Base-by-base conservation (phyloP, 1,140 invertebrate genomes). In the Magallana ariakensis region DNA sequence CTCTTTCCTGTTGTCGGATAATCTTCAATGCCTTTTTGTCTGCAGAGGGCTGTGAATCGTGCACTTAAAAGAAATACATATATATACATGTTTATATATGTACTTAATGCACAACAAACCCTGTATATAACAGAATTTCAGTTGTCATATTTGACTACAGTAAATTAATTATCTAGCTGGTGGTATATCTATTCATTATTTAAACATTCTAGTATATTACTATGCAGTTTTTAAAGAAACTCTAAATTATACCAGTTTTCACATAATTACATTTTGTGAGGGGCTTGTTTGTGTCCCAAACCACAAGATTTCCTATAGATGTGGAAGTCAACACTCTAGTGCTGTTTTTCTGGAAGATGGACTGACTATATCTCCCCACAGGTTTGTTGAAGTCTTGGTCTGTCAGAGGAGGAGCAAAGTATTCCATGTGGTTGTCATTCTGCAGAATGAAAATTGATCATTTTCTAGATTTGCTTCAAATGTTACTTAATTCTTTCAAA, bases 331-430 rank as follows among this genome's bases (percentile, higher is more conserved):
- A 88, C 33, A 93, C 93, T 55, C 92, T 80, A 8, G 90, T 91
- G 55, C 90, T 94, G 56, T 94, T 92, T 11, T 60, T 87, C 83
- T 94, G 91, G 90, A 94, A 95, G 84, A 95, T 92, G 9, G 94
- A 93, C 90, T 95, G 94, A 85, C 92, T 93, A 88, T 94, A 94
- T n/a, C 91, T 92, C 19, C 95, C 95, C 33, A 95, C 93, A 53
- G 92, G 93, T 88, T 94, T 95, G 87, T 95, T 94, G 88, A 95
- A 95, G 87, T 95, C 94, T 66, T 93, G 89, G 83, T 95, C 94
- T 82, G 93, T 93, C 15, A 95, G 90, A 1, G 93, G 92, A n/a
- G 94, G 94, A 10, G 93, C 91, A 90, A 89, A 95, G 86, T 93
- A 94, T 85, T 94, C 90, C 80, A 95, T 92, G 16, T 85, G 88